Percentiles rank a stretch among this genome's conserved stretches.
These are phyloP conservation scores for Pogoniulus pusillus DNA, from an alignment of 2,797 vertebrate species.

Conservation along the genomic window DNA sequence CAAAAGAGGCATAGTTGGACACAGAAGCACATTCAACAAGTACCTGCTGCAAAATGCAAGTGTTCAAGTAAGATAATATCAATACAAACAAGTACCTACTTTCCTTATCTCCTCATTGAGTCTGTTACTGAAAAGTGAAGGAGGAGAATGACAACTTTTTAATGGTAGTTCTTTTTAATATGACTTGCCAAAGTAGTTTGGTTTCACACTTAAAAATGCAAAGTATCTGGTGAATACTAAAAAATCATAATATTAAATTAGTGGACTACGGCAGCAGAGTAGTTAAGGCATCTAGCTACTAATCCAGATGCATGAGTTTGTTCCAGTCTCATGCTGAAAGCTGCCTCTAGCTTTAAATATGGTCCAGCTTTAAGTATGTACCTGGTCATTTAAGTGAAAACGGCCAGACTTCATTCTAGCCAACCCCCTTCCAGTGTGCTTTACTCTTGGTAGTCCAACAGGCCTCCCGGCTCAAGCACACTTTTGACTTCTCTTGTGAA, in stretches of 20 bases:
- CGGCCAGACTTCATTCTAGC: background rate
- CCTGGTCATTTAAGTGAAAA: background rate
- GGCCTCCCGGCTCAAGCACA: background rate
- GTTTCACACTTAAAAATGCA: conserved; percentile 67
- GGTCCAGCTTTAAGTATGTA: background rate
- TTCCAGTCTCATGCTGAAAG: background rate
- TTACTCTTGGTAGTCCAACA: background rate
- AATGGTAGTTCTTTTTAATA: conserved; percentile 35
- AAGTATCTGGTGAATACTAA: conserved; percentile 56
- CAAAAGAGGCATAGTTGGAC: conserved; percentile 59
- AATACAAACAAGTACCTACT: conserved; percentile 66
- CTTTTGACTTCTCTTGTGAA: background rate
- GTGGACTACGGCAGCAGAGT: background rate
- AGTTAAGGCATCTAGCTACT: background rate
- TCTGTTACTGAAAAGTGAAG: conserved; percentile 35
- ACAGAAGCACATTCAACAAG: conserved; percentile 73
- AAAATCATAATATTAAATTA: conserved; percentile 27
- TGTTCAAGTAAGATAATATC: conserved; percentile 77
- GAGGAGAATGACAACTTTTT: conserved; percentile 24
- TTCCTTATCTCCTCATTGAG: conserved; percentile 55
- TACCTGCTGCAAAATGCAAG: conserved; percentile 67
- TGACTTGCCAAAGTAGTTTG: conserved; percentile 55
- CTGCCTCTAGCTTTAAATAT: background rate
- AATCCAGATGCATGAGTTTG: background rate
- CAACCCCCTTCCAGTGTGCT: background rate